Evolutionary conservation across 2,113 vertebrate genomes (phyloP).

Genomic region (Tamias sibiricus): DNA sequence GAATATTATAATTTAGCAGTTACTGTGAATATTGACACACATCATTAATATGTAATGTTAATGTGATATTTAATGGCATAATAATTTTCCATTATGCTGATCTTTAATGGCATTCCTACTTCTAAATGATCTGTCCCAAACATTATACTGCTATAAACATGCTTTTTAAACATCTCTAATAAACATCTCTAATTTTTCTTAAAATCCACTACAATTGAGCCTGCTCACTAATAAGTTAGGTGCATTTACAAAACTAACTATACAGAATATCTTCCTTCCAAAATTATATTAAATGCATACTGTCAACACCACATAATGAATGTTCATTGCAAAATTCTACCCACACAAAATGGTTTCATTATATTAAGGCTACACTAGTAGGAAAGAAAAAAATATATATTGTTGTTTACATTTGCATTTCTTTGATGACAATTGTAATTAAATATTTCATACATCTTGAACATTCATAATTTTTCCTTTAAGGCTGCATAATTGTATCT

Average conservation of each 20-base stretch:
- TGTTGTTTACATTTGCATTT: background rate
- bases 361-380: background rate
- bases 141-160: background rate
- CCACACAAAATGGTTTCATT: background rate
- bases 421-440: background rate
- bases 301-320: background rate
- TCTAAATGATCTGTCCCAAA: constrained; percentile 24
- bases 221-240: background rate
- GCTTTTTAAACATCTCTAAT: background rate
- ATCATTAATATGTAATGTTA: constrained; percentile 56
- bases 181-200: background rate
- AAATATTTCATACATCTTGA: background rate
- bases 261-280: background rate
- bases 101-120: constrained; percentile 26
- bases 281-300: background rate
- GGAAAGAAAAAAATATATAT: background rate
- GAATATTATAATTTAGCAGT: constrained; percentile 1
- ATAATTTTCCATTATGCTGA: constrained; percentile 41
- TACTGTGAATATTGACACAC: background rate
- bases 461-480: background rate
- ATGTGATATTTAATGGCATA: constrained; percentile 11
- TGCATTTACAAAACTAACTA: background rate
- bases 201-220: background rate
- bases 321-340: background rate
- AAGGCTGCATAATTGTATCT: background rate